phyloP scores from a whole-genome alignment of 2,113 vertebrate species.

The Lates calcarifer region DNA sequence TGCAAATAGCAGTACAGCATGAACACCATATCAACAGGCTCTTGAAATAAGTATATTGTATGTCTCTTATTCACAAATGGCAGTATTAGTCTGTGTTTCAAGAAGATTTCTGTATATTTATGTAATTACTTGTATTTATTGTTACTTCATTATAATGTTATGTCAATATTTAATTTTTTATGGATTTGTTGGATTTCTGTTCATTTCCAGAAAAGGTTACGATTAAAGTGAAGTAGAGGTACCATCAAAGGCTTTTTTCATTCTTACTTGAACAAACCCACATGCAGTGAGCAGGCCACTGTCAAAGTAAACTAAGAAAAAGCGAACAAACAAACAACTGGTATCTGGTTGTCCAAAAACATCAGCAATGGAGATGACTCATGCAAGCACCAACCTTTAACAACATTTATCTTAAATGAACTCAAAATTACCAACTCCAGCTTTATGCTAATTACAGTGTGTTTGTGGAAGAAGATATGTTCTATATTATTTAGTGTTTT shows the following conservation, averaged over 20 bases:
- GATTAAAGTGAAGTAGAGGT: conserved; percentile 91
- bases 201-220: conserved; percentile 85
- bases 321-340: neutral
- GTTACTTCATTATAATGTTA: conserved; percentile 86
- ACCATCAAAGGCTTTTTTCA: conserved; percentile 82
- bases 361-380: neutral
- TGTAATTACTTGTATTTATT: conserved; percentile 99
- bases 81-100: conserved; percentile 91
- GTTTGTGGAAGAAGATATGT: conserved; percentile 33
- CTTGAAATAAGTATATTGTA: conserved; percentile 77
- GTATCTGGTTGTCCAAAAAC: neutral
- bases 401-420: conserved; percentile 30
- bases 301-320: conserved; percentile 8
- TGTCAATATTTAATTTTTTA: conserved; percentile 94
- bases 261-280: conserved; percentile 65
- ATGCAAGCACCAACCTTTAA: neutral
- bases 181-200: conserved; percentile 88
- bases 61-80: conserved; percentile 85
- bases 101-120: conserved; percentile 93
- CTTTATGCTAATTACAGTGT: conserved; percentile 50
- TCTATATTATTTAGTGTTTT: conserved; percentile 29
- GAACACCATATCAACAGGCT: conserved; percentile 71
- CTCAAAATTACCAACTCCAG: conserved; percentile 18
- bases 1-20: conserved; percentile 55
- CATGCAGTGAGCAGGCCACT: neutral